Evolutionary conservation across 2,113 vertebrate species (phyloP), one percentile per base, ranked within the genome.

Genomic region (Podilymbus podiceps): DNA sequence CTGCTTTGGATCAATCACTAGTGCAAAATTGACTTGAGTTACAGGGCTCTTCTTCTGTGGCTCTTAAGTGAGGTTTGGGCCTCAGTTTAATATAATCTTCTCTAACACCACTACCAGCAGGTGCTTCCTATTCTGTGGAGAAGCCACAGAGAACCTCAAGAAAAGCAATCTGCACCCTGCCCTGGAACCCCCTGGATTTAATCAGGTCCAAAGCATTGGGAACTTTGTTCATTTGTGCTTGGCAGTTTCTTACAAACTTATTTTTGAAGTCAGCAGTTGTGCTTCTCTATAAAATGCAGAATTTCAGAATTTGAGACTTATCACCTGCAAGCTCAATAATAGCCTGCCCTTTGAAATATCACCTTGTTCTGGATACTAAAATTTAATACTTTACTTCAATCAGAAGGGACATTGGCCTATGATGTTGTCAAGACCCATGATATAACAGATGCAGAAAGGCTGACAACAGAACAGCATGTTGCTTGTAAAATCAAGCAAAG

Each of bases 361-460:
- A 95, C 94, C 93, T 95, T 97, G 77, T 96, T 87, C 89, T 96
- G 44, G 88, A 87, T 69, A 95, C 85, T 94, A 96, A 85, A 91
- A 90, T 89, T 91, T 97, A 97, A 98, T 97, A 96, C 71, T 97
- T 97, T 97, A 97, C 94, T 97, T 98, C 93, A 97, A 92, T 96
- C 94, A 95, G 94, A 97, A 96, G 71, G 85, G 90, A 98, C 89
- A 93, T 84, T 88, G 88, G 90, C 82, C 94, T 96, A 78, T 91
- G 89, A 79, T 91, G 59, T 89, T 97, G 92, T 96, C 95, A 97
- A 90, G 52, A 75, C 87, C 86, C 53, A 72, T 94, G 85, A 88
- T 96, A 83, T 95, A 96, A 92, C 64, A 82, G 63, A 95, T 93
- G 66, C 67, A 90, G 88, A 96, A 93, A 81, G 68, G 63, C 79